Evolutionary conservation across 2,888 invertebrate genomes (phyloP).

Genomic region (Myopa tessellatipennis): DNA sequence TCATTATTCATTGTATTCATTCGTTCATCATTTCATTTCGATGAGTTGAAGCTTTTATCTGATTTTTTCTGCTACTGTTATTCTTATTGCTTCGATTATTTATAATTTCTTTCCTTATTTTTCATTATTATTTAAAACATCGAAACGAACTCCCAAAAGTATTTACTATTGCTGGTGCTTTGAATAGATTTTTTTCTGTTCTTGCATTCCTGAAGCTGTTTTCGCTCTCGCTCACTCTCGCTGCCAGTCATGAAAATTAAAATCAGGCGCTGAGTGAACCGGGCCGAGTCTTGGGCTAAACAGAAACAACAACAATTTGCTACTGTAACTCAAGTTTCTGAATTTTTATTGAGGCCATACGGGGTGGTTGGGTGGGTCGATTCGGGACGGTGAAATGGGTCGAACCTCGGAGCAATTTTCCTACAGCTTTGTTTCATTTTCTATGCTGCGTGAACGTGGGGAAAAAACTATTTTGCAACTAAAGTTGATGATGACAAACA

Average conservation of each 20-base stretch:
- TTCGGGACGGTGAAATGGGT: not conserved
- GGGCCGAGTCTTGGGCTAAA: not conserved
- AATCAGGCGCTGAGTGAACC: not conserved
- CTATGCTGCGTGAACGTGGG: not conserved
- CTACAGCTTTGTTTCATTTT: constrained; percentile 10
- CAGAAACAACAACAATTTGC: not conserved
- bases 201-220: not conserved
- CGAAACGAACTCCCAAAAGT: not conserved
- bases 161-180: not conserved
- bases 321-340: constrained; percentile 22
- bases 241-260: constrained; percentile 12
- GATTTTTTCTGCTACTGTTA: not conserved
- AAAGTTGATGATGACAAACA: not conserved
- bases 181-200: constrained; percentile 1
- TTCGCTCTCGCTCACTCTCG: not conserved
- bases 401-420: not conserved
- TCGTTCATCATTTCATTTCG: not conserved
- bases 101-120: not conserved
- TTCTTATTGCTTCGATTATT: not conserved
- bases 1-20: not conserved
- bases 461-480: constrained; percentile 21
- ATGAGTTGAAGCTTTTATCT: not conserved
- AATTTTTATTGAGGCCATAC: constrained; percentile 22
- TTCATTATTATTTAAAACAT: not conserved
- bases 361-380: constrained; percentile 17